phyloP scores from a whole-genome alignment of 92 coral and sea anemone species.

The Siderastrea radians region DNA sequence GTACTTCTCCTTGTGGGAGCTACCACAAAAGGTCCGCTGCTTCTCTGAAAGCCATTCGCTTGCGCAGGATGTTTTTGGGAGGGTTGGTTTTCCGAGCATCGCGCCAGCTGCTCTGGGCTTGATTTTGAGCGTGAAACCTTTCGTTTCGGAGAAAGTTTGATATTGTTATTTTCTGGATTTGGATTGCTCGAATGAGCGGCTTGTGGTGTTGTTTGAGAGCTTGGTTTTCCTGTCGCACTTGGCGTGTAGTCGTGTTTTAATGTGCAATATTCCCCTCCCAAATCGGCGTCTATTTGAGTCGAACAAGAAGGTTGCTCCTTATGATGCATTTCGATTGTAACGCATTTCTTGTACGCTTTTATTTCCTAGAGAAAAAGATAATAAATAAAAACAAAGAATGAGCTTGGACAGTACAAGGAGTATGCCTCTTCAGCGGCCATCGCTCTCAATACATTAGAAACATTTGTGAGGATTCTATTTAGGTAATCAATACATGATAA shows the following conservation, averaged over 20 bases:
- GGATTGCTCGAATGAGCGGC: background rate
- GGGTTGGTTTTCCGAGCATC: background rate
- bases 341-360: background rate
- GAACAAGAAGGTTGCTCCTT: conserved; percentile 25
- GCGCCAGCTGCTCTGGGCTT: conserved; percentile 40
- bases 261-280: conserved; percentile 38
- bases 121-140: conserved; percentile 61
- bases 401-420: background rate
- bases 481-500: background rate
- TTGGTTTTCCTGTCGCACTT: background rate
- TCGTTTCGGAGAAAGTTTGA: conserved; percentile 13
- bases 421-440: background rate
- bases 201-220: conserved; percentile 4
- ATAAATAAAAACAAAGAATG: background rate
- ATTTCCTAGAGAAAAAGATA: conserved; percentile 6
- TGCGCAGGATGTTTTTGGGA: background rate
- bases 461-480: background rate
- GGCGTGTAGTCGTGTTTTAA: background rate
- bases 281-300: conserved; percentile 8
- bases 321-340: background rate
- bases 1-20: conserved; percentile 25
- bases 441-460: background rate
- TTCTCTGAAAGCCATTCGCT: background rate
- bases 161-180: conserved; percentile 1
- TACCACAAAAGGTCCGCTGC: background rate